Base-by-base conservation (phyloP, 1,140 invertebrate genomes). In the Drosophila sp. region DNA sequence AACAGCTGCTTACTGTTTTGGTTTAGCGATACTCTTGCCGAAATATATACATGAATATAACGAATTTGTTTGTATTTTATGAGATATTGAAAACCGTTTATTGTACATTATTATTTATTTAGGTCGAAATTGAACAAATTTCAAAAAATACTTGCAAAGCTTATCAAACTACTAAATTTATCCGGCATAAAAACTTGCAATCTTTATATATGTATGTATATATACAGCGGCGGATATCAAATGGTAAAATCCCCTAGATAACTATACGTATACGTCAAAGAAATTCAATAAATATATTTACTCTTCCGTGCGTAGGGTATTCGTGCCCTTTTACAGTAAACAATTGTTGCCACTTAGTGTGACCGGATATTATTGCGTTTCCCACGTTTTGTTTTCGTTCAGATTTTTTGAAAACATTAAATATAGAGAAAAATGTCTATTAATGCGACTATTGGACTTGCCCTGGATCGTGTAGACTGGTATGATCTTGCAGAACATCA, bases 401-500 rank as follows among this genome's bases (percentile, higher is more conserved):
- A 50, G 44, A 27, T 50, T 7, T 27, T 50, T n/a, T 1, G 1
- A 50, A 64, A 29, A 1, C 1, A 30, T 7, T n/a, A 33, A 8
- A 17, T 25, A 7, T 25, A 38, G 61, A 10, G 5, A 10, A 38
- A 11, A 30, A 89, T 89, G 84, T 60, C 85, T 44, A 78, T 72
- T 65, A 92, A 84, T 55, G 89, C 89, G 2, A 79, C 72, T 1
- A 94, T 94, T 70, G 91, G 92, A 40, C 73, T 94, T 67, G 94
- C 94, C 29, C 92, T 93, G 10, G 93, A 94, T 78, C 92, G 94
- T 79, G 93, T 94, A 5, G 93, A 94, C 78, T 91, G 79, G 80
- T 94, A 93, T 84, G 92, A 96, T 50, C 91, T 94, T 56, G 84
- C 93, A 38, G 92, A 92, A 44, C 93, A 94, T 79, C 93, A 94